Base-by-base conservation (phyloP, 2,888 invertebrate species). In the Heliconius erato region DNA sequence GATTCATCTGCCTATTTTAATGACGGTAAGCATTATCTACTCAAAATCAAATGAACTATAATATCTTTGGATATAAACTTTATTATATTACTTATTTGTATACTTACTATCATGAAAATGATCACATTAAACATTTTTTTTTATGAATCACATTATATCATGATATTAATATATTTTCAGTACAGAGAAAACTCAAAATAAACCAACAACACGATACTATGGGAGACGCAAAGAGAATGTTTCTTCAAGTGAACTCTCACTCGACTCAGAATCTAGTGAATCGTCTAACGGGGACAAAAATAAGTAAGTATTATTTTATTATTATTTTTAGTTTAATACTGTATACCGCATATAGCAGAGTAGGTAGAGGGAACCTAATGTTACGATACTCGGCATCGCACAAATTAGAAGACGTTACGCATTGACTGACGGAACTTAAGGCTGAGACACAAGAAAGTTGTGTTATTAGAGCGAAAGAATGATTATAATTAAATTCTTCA, bases 161-260 rank as follows among this genome's bases (percentile, higher is more conserved):
- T 32, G 0, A 32, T 32, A 32, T 32, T 32, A 32, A 32, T 67
- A n/a, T 35, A 80, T 32, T 88, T 87, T 9, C 84, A 89, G 89
- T 81, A 85, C 82, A n/a, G 89, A 87, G 5, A 87, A 85, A 72
- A 82, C 67, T 11, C 85, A 84, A 85, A 74, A 84, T 84, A 82
- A 88, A 85, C 88, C 89, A 0, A 92, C 94, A 71, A 92, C 95
- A 80, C 92, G 96, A 2, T 96, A 96, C 92, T 96, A 96, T 88
- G 96, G 96, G 0, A 92, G 96, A 0, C 92, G 93, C 68, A 92
- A 93, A 28, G 95, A 95, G 74, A 96, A 96, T 86, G 91, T 91
- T 82, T 96, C 96, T 0, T 96, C 96, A 40, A 96, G 96, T 82
- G 96, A 96, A 81, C 89, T 96, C 28, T 94, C 94, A 14, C 74